Evolutionary conservation across 2,888 invertebrate species (phyloP), one percentile per base, ranked within the genome.

Genomic region (Augochlorella aurata): DNA sequence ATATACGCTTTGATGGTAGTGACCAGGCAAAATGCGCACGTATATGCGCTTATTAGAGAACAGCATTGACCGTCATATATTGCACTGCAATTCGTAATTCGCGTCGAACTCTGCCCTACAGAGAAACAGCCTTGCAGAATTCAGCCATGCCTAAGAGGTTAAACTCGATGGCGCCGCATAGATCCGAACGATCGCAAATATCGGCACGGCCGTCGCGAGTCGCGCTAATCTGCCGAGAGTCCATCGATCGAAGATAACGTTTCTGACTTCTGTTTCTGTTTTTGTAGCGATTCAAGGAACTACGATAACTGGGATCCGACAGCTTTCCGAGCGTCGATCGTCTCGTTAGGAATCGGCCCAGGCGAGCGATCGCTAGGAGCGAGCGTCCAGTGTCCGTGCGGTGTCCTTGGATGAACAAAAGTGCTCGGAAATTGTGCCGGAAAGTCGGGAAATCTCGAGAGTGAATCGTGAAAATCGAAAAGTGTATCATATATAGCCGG

Each of bases 361-460:
- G 38, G 67, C 45, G 74, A 67, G 58, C 77, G 50, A 14, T 50
- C 45, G 58, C 47, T 61, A 12, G 38, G 54, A 49, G 61, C 81
- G 38, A 49, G 81, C 49, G 38, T 44, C 44, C 65, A 14, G 67
- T 69, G 66, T 65, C 45, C 45, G 44, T 78, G 82, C 65, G 52
- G 71, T 74, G 73, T 73, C 12, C 67, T 44, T 74, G 70, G 78
- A 82, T 81, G 83, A 75, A 83, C 63, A 83, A 38, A 38, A 38
- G 82, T 84, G 78, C 77, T 63, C 73, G 75, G 74, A 66, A 38
- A 73, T 49, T 77, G 85, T 82, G 74, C 63, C 50, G 18, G 70
- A 21, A 63, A 61, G 69, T 69, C 54, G n/a, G 12, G 24, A 1
- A 12, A 45, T 21, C 49, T 63, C 24, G 80, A 47, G 29, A 52